Evolutionary conservation across 2,797 vertebrate genomes (phyloP), one percentile per base, ranked within the genome.

Genomic region (Scleropages formosus): DNA sequence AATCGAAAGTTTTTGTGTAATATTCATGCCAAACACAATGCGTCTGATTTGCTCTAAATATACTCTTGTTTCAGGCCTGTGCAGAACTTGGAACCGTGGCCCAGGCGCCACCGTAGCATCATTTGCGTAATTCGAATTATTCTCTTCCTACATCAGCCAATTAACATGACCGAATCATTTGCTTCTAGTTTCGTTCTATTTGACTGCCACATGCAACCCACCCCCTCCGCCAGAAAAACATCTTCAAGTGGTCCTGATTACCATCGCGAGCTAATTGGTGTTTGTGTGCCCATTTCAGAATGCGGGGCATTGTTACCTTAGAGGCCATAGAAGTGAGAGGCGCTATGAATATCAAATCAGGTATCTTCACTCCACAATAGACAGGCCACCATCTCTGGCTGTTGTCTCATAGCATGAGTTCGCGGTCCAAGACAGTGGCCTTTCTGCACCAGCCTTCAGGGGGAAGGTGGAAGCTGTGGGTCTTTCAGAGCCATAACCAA

Each of bases 41-140:
- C 71, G 80, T 73, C 77, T 78, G 58, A 49, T 77, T 78, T 64
- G 39, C 53, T 75, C 80, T 75, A 73, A 76, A 71, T 31, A 56
- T 58, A 53, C 31, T 15, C 31, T 53, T 26, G 63, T 13, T 24
- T 16, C 66, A 59, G 46, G 58, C 26, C 31, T 73, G 68, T 56
- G 47, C 62, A 51, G 51, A 72, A 70, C 20, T 62, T 56, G 22
- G 60, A 74, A 75, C 72, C 61, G 65, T 58, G 64, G 72, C 66
- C 26, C 68, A 12, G 75, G 46, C 18, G 10, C 12, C 39, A 22
- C 53, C 18, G 62, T 72, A 64, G 64, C n/a, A 67, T 47, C 59
- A 72, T 58, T 20, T 49, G 64, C 22, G 58, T 61, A 62, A 79
- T 59, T 61, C 31, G 47, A 31, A 71, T 56, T 16, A 47, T 60